Conservation (phyloP, 1,140 invertebrate species). For the Bradysia coprophila region DNA sequence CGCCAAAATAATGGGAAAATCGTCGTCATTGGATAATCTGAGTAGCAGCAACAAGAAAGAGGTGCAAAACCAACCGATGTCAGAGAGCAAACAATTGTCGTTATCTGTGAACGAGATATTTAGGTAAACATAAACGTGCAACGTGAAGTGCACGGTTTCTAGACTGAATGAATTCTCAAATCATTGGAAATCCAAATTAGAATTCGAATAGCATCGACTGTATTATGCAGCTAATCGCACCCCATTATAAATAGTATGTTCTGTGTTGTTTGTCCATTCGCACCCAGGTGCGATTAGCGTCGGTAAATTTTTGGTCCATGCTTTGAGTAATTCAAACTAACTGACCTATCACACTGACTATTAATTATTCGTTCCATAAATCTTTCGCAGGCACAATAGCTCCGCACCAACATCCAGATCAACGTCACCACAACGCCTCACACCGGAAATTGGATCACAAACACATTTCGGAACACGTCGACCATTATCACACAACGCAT, state of each 20-base stretch:
- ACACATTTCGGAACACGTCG: background rate
- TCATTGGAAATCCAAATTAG: background rate
- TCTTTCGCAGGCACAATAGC: background rate
- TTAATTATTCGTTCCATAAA: too few relatives aligned
- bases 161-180: background rate
- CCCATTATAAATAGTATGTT: too few relatives aligned
- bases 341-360: too few relatives aligned
- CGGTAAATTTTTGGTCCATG: too few relatives aligned
- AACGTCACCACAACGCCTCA: background rate
- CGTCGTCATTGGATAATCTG: constrained; percentile 24
- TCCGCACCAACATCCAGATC: background rate
- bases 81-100: background rate
- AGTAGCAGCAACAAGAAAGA: constrained; percentile 2
- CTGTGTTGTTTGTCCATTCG: too few relatives aligned
- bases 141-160: too few relatives aligned
- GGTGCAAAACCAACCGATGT: background rate
- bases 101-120: background rate
- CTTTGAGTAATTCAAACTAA: too few relatives aligned
- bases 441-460: background rate
- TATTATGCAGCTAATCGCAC: too few relatives aligned
- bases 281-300: too few relatives aligned
- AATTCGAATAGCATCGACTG: too few relatives aligned
- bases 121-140: background rate
- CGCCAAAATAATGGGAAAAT: constrained; percentile 22
- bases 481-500: constrained; percentile 1